Percentiles rank a stretch among this genome's conserved stretches.
Conservation (phyloP, 92 coral and sea anemone species). For the Palythoa grandiflora region DNA sequence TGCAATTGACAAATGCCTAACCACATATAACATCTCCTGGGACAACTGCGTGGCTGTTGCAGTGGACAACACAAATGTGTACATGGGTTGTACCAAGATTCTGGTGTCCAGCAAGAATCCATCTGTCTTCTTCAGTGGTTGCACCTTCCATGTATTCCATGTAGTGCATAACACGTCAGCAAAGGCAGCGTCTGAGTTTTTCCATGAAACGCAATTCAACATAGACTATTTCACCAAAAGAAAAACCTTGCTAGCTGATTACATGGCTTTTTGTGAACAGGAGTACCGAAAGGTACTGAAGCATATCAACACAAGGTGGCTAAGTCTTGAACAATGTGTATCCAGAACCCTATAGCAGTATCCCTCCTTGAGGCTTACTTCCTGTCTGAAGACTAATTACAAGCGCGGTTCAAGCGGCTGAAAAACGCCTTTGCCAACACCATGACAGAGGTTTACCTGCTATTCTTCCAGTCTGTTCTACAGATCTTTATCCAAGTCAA, state of each 20-base stretch:
- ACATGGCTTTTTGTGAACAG: constrained; percentile 29
- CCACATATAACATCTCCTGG: constrained; percentile 20
- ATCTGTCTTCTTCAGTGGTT: constrained; percentile 19
- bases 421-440: constrained; percentile 47
- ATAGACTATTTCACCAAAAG: constrained; percentile 62
- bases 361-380: constrained; percentile 40
- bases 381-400: constrained; percentile 26
- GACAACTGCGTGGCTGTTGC: constrained; percentile 53
- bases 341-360: constrained; percentile 11
- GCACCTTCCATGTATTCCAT: constrained; percentile 56
- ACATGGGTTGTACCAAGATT: constrained; percentile 41
- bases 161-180: constrained; percentile 9
- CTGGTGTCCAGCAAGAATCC: constrained; percentile 20
- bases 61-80: constrained; percentile 56
- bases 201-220: constrained; percentile 60
- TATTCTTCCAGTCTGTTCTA: constrained; percentile 41
- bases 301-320: constrained; percentile 33
- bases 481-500: constrained; percentile 14
- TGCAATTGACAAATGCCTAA: constrained; percentile 13
- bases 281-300: constrained; percentile 5
- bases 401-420: constrained; percentile 60
- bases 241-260: constrained; percentile 24
- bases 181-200: constrained; percentile 38
- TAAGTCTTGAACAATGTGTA: constrained; percentile 36
- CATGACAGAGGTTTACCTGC: constrained; percentile 48